These are phyloP conservation scores for Panthera tigris DNA, from an alignment of 2,113 vertebrate species.

Conservation along the genomic window DNA sequence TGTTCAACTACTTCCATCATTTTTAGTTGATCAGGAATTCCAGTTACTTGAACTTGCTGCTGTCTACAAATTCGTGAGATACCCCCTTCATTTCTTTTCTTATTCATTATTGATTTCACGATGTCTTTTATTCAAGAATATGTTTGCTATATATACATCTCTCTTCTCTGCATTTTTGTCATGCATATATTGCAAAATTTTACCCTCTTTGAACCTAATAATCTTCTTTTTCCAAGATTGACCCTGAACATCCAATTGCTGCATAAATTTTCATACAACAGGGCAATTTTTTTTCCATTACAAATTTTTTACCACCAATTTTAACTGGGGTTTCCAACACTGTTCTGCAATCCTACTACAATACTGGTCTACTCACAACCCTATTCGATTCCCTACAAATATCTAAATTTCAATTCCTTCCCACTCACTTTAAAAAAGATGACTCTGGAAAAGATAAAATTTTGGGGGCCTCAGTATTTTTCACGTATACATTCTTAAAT, in stretches of 20 bases:
- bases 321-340: not conserved
- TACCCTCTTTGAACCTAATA: not conserved
- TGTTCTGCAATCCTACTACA: not conserved
- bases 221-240: not conserved
- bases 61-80: not conserved
- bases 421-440: not conserved
- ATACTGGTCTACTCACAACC: not conserved
- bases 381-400: not conserved
- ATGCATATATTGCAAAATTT: not conserved
- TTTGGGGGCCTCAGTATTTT: not conserved
- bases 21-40: not conserved
- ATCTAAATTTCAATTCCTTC: not conserved
- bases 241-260: not conserved
- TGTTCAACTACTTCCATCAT: not conserved
- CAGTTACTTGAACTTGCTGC: not conserved
- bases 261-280: not conserved
- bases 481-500: not conserved
- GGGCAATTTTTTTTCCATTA: not conserved
- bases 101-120: not conserved
- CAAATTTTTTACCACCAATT: not conserved
- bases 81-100: not conserved
- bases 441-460: not conserved
- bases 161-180: not conserved
- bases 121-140: not conserved
- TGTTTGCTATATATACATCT: not conserved